Percentiles rank a stretch among this genome's conserved stretches.
Conservation (phyloP, 64 coral and sea anemone genomes). For the Montipora sp. region DNA sequence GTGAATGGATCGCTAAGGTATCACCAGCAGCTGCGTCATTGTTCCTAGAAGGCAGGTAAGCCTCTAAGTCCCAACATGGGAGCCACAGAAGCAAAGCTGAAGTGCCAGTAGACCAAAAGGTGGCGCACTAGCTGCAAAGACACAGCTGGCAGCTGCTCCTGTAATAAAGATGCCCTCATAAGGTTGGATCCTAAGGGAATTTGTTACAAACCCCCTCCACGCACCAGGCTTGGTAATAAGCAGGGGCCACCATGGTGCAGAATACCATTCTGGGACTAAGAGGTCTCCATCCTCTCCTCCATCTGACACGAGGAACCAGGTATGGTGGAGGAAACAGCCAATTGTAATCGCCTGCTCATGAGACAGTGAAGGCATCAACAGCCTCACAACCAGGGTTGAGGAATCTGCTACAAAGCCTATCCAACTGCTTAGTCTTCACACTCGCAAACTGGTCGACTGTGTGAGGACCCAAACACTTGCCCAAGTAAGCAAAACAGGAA, state of each 20-base stretch:
- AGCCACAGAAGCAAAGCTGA: constrained; percentile 15
- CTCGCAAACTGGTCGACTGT: constrained; percentile 23
- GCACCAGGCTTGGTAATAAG: neutral
- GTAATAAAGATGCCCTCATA: constrained; percentile 36
- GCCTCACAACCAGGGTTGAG: constrained; percentile 49
- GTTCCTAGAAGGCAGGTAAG: neutral
- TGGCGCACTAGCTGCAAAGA: constrained; percentile 16
- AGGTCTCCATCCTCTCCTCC: constrained; percentile 38
- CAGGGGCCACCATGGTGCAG: constrained; percentile 32
- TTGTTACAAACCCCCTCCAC: neutral
- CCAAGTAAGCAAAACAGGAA: constrained; percentile 7
- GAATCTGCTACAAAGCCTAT: neutral
- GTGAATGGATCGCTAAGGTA: neutral
- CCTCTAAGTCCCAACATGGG: neutral
- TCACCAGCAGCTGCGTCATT: neutral
- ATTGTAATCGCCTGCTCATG: constrained; percentile 24
- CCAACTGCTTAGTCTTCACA: constrained; percentile 45
- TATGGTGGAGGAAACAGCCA: constrained; percentile 70
- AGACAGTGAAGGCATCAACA: constrained; percentile 33
- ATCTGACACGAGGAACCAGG: constrained; percentile 16
- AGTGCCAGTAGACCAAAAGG: constrained; percentile 18
- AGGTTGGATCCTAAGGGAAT: constrained; percentile 12
- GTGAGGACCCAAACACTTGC: constrained; percentile 31
- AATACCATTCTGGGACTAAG: constrained; percentile 48
- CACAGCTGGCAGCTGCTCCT: constrained; percentile 48